Conservation (phyloP, 1,140 invertebrate genomes). For the Zelostemma sp. region DNA sequence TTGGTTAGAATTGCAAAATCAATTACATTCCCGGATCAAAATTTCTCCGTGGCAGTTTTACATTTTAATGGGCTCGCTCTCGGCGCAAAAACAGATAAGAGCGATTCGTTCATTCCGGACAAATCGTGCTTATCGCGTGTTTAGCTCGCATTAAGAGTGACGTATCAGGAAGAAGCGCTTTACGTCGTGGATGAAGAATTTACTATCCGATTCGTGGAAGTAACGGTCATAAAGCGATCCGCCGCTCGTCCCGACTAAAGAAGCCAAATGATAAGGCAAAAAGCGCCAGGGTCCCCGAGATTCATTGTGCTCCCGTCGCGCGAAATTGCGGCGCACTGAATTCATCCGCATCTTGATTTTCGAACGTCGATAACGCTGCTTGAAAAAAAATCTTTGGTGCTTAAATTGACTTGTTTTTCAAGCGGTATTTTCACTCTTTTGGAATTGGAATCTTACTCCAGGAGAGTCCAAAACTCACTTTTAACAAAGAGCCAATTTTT, state of each 20-base stretch:
- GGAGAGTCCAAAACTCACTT: too few species aligned
- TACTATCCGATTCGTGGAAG: slow-evolving; percentile 50
- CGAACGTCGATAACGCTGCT: too few species aligned
- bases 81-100: slow-evolving; percentile 1
- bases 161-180: slow-evolving; percentile 8
- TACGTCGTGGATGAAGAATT: slow-evolving; percentile 36
- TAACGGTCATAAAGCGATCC: slow-evolving; percentile 29
- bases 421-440: slow-evolving; percentile 2
- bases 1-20: too few species aligned
- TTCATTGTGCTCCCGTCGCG: not conserved
- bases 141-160: slow-evolving; percentile 2
- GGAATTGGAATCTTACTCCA: not conserved
- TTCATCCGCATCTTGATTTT: not conserved
- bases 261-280: slow-evolving; percentile 15
- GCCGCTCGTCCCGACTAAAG: not conserved
- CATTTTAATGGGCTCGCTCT: not conserved
- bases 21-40: too few species aligned
- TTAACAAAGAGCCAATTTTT: too few species aligned
- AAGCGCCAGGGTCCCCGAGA: slow-evolving; percentile 8
- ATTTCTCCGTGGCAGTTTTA: not conserved
- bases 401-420: too few species aligned
- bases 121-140: slow-evolving; percentile 11
- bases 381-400: too few species aligned
- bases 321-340: not conserved
- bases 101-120: slow-evolving; percentile 2